Evolutionary conservation across 1,140 invertebrate genomes (phyloP).

Genomic region (Zaprionus taronus): DNA sequence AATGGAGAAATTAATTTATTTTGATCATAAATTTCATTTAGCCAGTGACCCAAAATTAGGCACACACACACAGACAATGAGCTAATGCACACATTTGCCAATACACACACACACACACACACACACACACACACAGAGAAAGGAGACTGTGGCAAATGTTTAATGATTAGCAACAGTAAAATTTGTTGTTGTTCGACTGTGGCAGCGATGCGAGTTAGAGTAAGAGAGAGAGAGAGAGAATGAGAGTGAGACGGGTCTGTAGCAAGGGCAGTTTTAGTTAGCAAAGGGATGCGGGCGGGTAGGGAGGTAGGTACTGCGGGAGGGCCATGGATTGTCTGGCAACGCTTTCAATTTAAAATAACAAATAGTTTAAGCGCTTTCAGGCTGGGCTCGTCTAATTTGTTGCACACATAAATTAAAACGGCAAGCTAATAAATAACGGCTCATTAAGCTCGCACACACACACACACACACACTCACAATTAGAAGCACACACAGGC

Average conservation of each 20-base stretch:
- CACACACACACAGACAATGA: constrained; percentile 4
- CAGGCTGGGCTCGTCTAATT: constrained; percentile 63
- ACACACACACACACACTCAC: constrained; percentile 18
- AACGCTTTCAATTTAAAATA: constrained; percentile 54
- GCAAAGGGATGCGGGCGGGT: not conserved
- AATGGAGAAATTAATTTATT: constrained; percentile 30
- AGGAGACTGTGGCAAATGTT: constrained; percentile 28
- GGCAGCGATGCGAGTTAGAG: not conserved
- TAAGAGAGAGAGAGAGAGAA: not conserved
- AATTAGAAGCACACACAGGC: constrained; percentile 13
- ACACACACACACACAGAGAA: constrained; percentile 6
- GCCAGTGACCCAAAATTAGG: constrained; percentile 11
- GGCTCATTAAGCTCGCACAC: constrained; percentile 69
- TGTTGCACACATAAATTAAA: constrained; percentile 79
- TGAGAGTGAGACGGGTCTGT: not conserved
- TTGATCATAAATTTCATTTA: constrained; percentile 46
- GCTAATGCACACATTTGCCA: not conserved
- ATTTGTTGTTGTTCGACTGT: constrained; percentile 17
- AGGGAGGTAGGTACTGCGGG: not conserved
- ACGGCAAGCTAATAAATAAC: constrained; percentile 74
- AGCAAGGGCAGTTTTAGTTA: not conserved
- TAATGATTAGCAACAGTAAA: constrained; percentile 49
- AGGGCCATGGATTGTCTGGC: constrained; percentile 2
- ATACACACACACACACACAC: not conserved
- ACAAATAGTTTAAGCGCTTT: constrained; percentile 62